Conservation (phyloP, 2,113 vertebrate genomes). For the Acanthisitta chloris region DNA sequence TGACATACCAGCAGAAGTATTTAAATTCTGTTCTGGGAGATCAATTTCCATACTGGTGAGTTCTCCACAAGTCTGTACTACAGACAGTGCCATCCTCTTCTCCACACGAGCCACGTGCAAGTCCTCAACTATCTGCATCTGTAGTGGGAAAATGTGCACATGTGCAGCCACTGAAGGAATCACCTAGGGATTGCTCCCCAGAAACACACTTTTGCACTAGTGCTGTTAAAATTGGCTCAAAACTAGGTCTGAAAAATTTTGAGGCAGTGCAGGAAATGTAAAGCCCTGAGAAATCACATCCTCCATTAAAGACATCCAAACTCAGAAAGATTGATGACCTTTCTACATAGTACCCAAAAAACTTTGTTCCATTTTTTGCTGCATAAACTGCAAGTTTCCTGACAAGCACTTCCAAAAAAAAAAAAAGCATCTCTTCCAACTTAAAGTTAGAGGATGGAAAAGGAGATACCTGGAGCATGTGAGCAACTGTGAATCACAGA, state of each 20-base stretch:
- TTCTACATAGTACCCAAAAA: not conserved
- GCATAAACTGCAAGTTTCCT: not conserved
- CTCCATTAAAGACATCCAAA: not conserved
- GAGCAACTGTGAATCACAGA: not conserved
- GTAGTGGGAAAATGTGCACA: not conserved
- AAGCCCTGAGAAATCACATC: not conserved
- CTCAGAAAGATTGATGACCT: not conserved
- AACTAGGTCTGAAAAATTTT: not conserved
- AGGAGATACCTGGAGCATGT: not conserved
- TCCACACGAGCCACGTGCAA: slow-evolving; percentile 83
- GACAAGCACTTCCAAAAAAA: not conserved
- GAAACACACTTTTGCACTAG: not conserved
- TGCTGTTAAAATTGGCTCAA: not conserved
- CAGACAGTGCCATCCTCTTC: slow-evolving; percentile 75
- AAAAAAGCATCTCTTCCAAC: not conserved
- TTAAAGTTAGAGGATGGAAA: not conserved
- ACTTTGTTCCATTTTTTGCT: not conserved
- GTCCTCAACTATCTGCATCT: slow-evolving; percentile 87
- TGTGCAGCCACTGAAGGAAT: not conserved
- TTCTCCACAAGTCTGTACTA: slow-evolving; percentile 81
- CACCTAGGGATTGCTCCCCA: accelerated
- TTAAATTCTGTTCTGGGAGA: slow-evolving; percentile 74
- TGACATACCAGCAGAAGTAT: slow-evolving; percentile 65
- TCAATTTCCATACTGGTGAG: slow-evolving; percentile 92
- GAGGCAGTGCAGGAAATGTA: not conserved